Conservation (phyloP, 2,888 invertebrate species). For the Cosmia trapezina region DNA sequence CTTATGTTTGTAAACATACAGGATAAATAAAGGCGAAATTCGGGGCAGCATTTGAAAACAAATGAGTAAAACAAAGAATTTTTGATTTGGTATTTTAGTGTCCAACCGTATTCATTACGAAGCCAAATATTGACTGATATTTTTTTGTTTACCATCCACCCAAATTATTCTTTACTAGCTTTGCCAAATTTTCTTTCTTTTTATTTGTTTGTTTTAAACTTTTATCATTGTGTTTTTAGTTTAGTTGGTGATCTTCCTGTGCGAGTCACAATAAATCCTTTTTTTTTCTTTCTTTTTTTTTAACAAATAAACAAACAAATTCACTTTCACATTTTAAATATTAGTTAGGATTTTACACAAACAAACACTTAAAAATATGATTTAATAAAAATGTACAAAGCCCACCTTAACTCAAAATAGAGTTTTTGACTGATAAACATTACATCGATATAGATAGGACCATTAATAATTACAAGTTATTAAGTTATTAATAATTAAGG, state of each 20-base stretch:
- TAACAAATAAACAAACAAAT: no score
- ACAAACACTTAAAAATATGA: background rate
- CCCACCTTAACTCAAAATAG: background rate
- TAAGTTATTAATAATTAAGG: no score
- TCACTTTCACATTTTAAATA: no score
- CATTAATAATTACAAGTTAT: conserved; percentile 11
- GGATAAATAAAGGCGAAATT: conserved; percentile 22
- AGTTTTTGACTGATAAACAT: background rate
- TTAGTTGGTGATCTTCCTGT: no score
- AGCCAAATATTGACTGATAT: background rate
- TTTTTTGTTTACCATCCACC: no score
- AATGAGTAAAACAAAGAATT: background rate
- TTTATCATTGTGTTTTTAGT: no score
- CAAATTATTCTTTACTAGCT: no score
- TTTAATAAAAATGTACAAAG: background rate
- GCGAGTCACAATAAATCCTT: no score
- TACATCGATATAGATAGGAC: background rate
- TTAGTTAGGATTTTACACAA: no score
- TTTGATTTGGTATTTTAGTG: background rate
- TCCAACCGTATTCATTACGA: background rate
- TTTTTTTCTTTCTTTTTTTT: no score
- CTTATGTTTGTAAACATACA: conserved; percentile 10
- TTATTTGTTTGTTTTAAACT: no score
- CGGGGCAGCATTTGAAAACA: background rate
- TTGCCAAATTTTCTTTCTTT: no score